Evolutionary conservation across 2,888 invertebrate genomes (phyloP), one percentile per base, ranked within the genome.

Genomic region (Fragum fragum): DNA sequence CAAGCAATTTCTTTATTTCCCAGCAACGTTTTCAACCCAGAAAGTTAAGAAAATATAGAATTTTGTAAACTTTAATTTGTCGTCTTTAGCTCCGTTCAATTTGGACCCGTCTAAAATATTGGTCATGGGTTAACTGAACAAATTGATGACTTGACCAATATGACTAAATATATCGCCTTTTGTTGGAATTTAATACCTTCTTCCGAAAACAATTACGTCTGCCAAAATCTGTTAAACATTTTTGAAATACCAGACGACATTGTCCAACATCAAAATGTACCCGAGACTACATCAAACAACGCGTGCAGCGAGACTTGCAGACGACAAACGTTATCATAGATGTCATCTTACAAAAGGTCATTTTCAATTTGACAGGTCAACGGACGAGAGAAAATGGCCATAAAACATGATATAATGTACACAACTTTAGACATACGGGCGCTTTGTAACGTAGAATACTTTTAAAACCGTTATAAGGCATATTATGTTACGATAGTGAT

Each of bases 261-360:
- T 76, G 76, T 76, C 39, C 75, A 57, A 73, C 66, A 70, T 68
- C 76, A 76, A 73, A 76, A 73, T 77, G 70, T 55, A 71, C 55
- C 36, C 71, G 71, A n/a, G n/a, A 57, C n/a, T 21, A 55, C 55
- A 32, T 57, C 55, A 32, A 55, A 32, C 36, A 55, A 16, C 71
- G 71, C 57, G 36, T 32, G 55, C 71, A 53, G 6, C 55, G 55
- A 71, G 71, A 71, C 71, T 32, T 42, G 66, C 42, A 66, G 66
- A 66, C 66, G 66, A 66, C 66, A 66, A 47, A 39, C 66, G 42
- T 42, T 81, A 81, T 81, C 81, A 73, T 68, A 70, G 53, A 69
- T 74, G 81, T 77, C 76, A 81, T 81, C 81, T 23, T 32, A 23
- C 61, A 21, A 66, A 66, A 66, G 66, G 66, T 66, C 66, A 66